Conservation (phyloP, 2,113 vertebrate species). For the Atlantisia rogersi region DNA sequence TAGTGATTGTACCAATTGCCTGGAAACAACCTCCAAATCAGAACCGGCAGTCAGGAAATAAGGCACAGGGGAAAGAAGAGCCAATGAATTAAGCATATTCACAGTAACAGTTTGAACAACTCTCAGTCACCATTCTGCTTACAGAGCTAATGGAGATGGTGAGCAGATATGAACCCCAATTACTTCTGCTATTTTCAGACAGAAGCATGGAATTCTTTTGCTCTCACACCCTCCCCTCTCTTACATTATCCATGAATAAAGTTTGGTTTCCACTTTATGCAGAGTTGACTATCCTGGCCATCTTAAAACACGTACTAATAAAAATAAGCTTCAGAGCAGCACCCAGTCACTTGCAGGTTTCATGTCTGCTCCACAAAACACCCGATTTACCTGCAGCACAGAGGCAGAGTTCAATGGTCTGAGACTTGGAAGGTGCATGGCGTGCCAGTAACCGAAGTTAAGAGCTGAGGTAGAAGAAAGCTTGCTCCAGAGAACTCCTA, state of each 20-base stretch:
- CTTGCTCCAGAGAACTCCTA: conserved; percentile 7
- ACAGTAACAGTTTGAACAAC: background rate
- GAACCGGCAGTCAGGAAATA: background rate
- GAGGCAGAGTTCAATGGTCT: background rate
- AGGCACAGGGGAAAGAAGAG: background rate
- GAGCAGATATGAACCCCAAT: background rate
- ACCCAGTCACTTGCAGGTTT: background rate
- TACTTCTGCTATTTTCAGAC: background rate
- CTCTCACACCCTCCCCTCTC: fast-evolving
- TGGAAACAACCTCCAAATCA: background rate
- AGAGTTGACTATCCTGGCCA: background rate
- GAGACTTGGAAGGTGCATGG: background rate
- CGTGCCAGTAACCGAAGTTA: background rate
- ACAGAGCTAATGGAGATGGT: fast-evolving
- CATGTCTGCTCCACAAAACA: background rate
- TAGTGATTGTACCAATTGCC: background rate
- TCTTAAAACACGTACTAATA: background rate
- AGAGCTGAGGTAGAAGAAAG: background rate
- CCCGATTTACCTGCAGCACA: background rate
- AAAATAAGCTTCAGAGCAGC: background rate
- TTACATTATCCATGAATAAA: background rate
- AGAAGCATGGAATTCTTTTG: fast-evolving
- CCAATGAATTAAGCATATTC: background rate
- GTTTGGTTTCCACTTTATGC: background rate
- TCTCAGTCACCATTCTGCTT: background rate